phyloP scores from a whole-genome alignment of 1,140 invertebrate genomes.

The Anthonomus grandis region DNA sequence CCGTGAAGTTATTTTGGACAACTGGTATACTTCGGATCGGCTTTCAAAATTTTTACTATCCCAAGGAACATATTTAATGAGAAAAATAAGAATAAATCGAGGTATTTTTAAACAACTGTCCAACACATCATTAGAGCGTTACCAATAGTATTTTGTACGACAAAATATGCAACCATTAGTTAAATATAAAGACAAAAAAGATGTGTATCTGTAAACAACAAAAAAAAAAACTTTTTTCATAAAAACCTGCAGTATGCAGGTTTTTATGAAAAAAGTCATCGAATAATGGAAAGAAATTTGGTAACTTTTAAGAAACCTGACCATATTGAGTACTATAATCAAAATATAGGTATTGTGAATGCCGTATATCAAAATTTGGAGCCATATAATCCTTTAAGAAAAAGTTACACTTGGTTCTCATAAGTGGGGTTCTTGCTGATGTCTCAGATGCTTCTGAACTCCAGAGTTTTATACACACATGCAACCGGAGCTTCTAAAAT shows the following conservation, averaged over 20 bases:
- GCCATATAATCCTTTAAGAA: not conserved
- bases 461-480: not conserved
- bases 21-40: no score
- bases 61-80: not conserved
- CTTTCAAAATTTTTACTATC: not conserved
- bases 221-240: not conserved
- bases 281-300: not conserved
- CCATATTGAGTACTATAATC: constrained; percentile 1
- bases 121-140: not conserved
- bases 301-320: not conserved
- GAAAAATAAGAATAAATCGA: not conserved
- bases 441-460: not conserved
- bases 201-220: no score
- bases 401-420: constrained; percentile 4
- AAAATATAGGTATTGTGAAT: not conserved
- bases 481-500: no score
- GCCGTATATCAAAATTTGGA: not conserved
- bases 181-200: no score
- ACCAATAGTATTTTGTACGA: no score
- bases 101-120: not conserved
- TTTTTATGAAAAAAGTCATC: not conserved
- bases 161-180: no score
- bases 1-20: no score
- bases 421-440: not conserved
- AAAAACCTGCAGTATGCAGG: not conserved